These are phyloP conservation scores for Alligator mississippiensis DNA, from an alignment of 2,113 vertebrate genomes.

Conservation along the genomic window DNA sequence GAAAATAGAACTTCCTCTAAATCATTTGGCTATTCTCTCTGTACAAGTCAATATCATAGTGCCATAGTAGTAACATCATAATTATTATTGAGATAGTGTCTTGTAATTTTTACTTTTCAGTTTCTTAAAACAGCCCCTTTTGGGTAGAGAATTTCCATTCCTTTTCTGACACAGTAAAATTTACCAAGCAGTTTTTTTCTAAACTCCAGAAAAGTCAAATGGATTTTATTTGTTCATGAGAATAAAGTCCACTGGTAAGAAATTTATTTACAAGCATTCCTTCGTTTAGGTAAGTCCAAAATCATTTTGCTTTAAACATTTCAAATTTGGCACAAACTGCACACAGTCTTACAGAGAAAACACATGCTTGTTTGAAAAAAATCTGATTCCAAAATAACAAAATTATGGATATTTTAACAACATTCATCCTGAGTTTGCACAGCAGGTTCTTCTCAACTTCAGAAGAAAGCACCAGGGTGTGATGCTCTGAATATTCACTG, in stretches of 20 bases:
- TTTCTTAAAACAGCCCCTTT: not conserved
- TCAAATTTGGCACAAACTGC: constrained; percentile 30
- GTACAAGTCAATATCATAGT: not conserved
- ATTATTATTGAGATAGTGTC: not conserved
- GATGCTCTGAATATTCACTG: constrained; percentile 68
- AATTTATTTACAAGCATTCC: not conserved
- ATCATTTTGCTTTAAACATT: not conserved
- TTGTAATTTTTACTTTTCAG: not conserved
- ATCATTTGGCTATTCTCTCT: not conserved
- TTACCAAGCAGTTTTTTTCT: too few species aligned
- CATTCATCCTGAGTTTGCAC: constrained; percentile 59
- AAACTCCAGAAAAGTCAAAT: not conserved
- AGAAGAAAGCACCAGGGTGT: constrained; percentile 71
- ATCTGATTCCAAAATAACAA: constrained; percentile 46
- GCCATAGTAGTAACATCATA: not conserved
- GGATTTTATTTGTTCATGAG: not conserved
- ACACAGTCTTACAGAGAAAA: constrained; percentile 31
- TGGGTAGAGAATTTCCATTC: not conserved
- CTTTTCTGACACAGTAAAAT: not conserved
- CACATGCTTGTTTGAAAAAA: constrained; percentile 43
- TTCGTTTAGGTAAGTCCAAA: not conserved
- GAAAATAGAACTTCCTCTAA: not conserved
- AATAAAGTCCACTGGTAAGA: not conserved
- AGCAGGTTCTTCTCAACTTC: constrained; percentile 68
- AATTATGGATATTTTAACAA: constrained; percentile 61